These are phyloP conservation scores for Merluccius polli DNA, from an alignment of 2,797 vertebrate species.

Conservation along the genomic window DNA sequence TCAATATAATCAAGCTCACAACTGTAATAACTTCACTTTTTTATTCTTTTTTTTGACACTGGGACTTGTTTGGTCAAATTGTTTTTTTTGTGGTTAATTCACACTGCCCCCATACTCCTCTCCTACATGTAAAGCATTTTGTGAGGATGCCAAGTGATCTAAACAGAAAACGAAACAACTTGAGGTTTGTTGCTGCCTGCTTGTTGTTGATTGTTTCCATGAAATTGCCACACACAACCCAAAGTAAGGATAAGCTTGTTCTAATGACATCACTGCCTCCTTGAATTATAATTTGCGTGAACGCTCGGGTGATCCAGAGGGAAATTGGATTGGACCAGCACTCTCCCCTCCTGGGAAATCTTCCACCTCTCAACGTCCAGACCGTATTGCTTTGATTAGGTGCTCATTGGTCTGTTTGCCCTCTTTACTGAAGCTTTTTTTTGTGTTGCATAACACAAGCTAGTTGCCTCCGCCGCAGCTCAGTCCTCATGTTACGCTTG, in stretches of 20 bases:
- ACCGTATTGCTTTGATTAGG: constrained; percentile 43
- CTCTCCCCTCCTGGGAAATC: constrained; percentile 52
- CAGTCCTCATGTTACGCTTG: background rate
- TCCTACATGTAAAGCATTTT: background rate
- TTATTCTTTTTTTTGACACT: too few relatives aligned
- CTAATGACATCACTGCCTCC: constrained; percentile 56
- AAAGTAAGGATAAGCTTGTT: constrained; percentile 41
- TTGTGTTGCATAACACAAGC: background rate
- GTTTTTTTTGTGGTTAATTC: too few relatives aligned
- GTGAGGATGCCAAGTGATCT: background rate
- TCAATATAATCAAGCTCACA: too few relatives aligned
- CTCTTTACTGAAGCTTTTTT: constrained; percentile 25
- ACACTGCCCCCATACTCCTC: too few relatives aligned
- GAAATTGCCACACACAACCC: constrained; percentile 28
- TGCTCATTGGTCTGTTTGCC: constrained; percentile 21
- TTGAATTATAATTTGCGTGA: constrained; percentile 61
- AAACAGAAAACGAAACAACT: background rate
- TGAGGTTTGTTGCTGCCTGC: constrained; percentile 12
- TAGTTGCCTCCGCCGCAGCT: background rate
- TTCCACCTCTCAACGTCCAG: constrained; percentile 45
- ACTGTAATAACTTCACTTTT: too few relatives aligned
- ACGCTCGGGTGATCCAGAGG: constrained; percentile 52
- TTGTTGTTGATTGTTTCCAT: constrained; percentile 39
- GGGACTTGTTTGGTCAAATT: too few relatives aligned
- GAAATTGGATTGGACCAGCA: constrained; percentile 60